phyloP scores from a whole-genome alignment of 1,140 invertebrate species.

The Nasonia giraulti region DNA sequence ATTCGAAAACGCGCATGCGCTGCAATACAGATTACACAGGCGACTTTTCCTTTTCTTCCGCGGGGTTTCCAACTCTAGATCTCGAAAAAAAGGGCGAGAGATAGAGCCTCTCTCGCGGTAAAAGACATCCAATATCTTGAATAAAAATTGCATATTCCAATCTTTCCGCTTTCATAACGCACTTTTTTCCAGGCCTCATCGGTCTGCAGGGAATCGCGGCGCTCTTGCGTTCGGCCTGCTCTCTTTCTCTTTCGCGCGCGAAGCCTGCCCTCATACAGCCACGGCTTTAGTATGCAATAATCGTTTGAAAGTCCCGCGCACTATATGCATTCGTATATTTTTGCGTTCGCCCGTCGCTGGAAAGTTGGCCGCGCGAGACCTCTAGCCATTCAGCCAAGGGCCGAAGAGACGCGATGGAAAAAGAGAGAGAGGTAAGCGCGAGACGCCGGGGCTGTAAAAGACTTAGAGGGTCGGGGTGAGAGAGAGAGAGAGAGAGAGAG shows the following conservation, averaged over 20 bases:
- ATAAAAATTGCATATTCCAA: conserved; percentile 42
- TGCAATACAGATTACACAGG: background rate
- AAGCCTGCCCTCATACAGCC: no score
- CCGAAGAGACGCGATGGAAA: conserved; percentile 44
- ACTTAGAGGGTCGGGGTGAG: background rate
- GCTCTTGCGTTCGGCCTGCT: no score
- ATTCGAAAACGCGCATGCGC: background rate
- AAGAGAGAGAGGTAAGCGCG: background rate
- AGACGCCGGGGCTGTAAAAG: conserved; percentile 18
- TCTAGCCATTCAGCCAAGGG: background rate
- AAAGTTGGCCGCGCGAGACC: conserved; percentile 24
- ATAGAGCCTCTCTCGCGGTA: background rate
- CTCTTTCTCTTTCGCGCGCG: background rate
- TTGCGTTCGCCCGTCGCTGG: background rate
- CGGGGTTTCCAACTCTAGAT: conserved; percentile 3
- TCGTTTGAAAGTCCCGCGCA: conserved; percentile 19
- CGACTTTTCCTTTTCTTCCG: background rate
- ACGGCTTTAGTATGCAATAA: conserved; percentile 36
- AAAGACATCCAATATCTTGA: conserved; percentile 13
- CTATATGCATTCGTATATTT: conserved; percentile 9
- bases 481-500: background rate
- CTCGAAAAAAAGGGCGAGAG: background rate
- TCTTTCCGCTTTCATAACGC: conserved; percentile 12
- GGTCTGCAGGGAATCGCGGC: conserved; percentile 5
- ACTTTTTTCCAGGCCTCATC: conserved; percentile 24